These are phyloP conservation scores for Hippocampus abdominalis DNA, from an alignment of 2,113 vertebrate genomes.

Conservation along the genomic window DNA sequence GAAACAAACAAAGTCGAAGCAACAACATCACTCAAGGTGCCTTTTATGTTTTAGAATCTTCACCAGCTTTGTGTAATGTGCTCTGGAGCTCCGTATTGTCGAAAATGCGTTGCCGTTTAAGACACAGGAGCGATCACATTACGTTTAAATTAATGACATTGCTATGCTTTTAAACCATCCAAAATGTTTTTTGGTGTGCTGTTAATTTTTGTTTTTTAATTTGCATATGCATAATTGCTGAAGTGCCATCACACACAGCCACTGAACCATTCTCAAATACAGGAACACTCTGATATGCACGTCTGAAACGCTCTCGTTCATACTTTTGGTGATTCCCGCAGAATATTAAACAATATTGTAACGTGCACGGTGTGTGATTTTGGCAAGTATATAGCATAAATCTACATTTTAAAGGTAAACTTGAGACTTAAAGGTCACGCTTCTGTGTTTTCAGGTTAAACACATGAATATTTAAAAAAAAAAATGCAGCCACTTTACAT, in stretches of 20 bases:
- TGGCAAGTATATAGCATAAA: not conserved
- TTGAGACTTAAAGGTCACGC: not conserved
- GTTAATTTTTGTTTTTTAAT: no score
- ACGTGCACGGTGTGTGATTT: no score
- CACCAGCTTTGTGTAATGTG: not conserved
- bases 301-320: no score
- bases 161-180: not conserved
- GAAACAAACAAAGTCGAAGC: conserved; percentile 2
- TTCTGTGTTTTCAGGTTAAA: conserved; percentile 3
- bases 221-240: no score
- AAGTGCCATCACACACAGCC: no score
- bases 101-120: not conserved
- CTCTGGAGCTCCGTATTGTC: not conserved
- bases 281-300: no score
- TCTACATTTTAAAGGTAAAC: not conserved
- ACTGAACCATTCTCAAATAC: no score
- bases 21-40: not conserved
- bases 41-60: not conserved
- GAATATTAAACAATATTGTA: no score
- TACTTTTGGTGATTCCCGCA: no score
- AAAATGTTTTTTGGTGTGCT: no score
- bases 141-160: not conserved
- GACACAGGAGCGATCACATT: not conserved
- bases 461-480: conserved; percentile 9
- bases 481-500: not conserved